Conservation (phyloP, 2,888 invertebrate species). For the Limnephilus lunatus region DNA sequence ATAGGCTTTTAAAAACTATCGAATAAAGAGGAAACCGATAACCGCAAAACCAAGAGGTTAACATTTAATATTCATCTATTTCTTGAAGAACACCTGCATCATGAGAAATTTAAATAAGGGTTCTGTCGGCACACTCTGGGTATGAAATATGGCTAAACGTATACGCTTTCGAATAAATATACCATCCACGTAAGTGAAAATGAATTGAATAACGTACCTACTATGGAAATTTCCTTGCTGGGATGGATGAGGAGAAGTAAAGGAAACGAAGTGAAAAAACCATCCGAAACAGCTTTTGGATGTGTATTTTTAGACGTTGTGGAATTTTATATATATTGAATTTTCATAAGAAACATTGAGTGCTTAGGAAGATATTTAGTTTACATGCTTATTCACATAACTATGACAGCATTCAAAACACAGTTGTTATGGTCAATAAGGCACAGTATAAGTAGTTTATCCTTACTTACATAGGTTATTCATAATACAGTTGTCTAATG, state of each 20-base stretch:
- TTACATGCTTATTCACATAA: too few species aligned
- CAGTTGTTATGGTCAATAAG: too few species aligned
- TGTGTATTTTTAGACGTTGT: background rate
- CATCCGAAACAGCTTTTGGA: background rate
- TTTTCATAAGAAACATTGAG: background rate
- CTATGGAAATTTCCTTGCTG: constrained; percentile 20
- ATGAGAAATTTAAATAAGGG: constrained; percentile 11
- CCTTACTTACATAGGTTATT: background rate
- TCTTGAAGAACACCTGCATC: background rate
- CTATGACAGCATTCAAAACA: too few species aligned
- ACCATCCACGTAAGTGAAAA: constrained; percentile 49
- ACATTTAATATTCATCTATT: background rate
- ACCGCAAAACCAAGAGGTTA: background rate
- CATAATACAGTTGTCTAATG: background rate
- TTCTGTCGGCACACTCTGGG: constrained; percentile 2
- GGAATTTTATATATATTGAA: background rate
- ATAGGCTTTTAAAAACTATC: background rate
- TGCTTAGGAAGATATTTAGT: background rate
- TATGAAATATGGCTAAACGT: constrained; percentile 33
- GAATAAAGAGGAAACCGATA: background rate
- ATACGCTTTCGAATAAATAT: constrained; percentile 53
- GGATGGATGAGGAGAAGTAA: background rate
- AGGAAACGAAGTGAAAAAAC: constrained; percentile 16
- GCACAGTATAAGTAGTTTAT: background rate
- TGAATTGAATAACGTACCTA: constrained; percentile 45